A percentile compares a stretch with the other conserved stretches of the same genome.
Evolutionary conservation across 2,888 invertebrate species (phyloP).

Genomic region (Chaetoderma sp.): DNA sequence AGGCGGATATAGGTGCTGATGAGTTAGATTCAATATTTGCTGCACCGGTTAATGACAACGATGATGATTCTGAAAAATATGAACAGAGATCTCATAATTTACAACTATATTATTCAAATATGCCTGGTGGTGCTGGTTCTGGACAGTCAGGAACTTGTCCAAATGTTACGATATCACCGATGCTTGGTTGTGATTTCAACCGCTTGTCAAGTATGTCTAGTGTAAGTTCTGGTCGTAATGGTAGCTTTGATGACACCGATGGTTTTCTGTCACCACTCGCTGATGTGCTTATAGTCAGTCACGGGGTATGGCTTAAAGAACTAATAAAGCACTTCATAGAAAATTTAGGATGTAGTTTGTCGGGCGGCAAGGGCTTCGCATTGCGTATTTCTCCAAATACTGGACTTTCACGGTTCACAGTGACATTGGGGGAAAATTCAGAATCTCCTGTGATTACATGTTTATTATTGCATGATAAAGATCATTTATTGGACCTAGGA

Average conservation of each 20-base stretch:
- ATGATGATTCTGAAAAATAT: no score
- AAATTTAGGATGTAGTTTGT: slow-evolving; percentile 52
- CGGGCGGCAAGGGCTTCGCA: slow-evolving; percentile 60
- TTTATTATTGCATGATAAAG: slow-evolving; percentile 63
- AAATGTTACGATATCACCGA: slow-evolving; percentile 64
- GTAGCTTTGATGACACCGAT: slow-evolving; percentile 58
- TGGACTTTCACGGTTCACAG: slow-evolving; percentile 66
- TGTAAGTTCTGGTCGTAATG: slow-evolving; percentile 62
- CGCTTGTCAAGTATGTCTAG: slow-evolving; percentile 57
- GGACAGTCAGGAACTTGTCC: slow-evolving; percentile 49
- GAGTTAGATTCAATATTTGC: slow-evolving; percentile 2
- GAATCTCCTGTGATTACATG: slow-evolving; percentile 58
- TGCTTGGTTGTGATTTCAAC: slow-evolving; percentile 52
- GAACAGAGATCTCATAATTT: slow-evolving; percentile 19
- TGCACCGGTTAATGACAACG: slow-evolving; percentile 14
- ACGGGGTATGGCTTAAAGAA: slow-evolving; percentile 67
- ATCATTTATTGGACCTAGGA: slow-evolving; percentile 53
- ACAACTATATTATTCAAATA: no score
- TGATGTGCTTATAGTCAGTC: slow-evolving; percentile 65
- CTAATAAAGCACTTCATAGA: slow-evolving; percentile 63
- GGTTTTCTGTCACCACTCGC: slow-evolving; percentile 46
- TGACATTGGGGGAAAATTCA: slow-evolving; percentile 47
- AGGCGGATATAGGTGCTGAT: neutral
- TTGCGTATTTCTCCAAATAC: slow-evolving; percentile 66
- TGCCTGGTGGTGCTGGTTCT: slow-evolving; percentile 8